Evolutionary conservation across 1,140 invertebrate species (phyloP), one percentile per base, ranked within the genome.

Genomic region (Meteorus sp.): DNA sequence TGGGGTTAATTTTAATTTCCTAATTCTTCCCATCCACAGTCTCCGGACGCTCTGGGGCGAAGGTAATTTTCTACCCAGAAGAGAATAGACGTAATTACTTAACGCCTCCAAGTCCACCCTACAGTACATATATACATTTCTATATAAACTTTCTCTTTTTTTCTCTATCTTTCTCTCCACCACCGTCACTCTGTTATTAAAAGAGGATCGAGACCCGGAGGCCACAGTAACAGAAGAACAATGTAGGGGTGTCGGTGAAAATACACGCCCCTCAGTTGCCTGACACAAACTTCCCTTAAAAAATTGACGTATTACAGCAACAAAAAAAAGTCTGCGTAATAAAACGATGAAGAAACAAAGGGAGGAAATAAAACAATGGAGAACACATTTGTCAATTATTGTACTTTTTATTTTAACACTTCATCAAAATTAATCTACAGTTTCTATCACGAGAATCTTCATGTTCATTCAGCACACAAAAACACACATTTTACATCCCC

Each of bases 71-170:
- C 75, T 75, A 61, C 62, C 69, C 70, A 72, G 73, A 76, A 75
- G 76, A 80, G 76, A 79, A 80, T 75, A 76, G 75, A 78, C 75
- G 75, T 80, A 80, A 80, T 80, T 80, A 80, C 77, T 80, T 80
- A 80, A 80, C 78, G 75, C 77, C 71, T 74, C 67, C 59, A 61
- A 71, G 68, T 55, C 63, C 67, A 66, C 69, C 72, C 59, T 66
- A 17, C 29, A 20, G 17, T 59, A n/a, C n/a, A n/a, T n/a, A n/a
- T n/a, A n/a, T n/a, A n/a, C n/a, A n/a, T n/a, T n/a, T n/a, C n/a
- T n/a, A n/a, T n/a, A n/a, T n/a, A n/a, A n/a, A n/a, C n/a, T n/a
- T n/a, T n/a, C n/a, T n/a, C n/a, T n/a, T n/a, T n/a, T n/a, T n/a
- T n/a, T n/a, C n/a, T n/a, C n/a, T n/a, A n/a, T n/a, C n/a, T n/a